Evolutionary conservation across 2,888 invertebrate species (phyloP).

Genomic region (Heteromurus nitidus): DNA sequence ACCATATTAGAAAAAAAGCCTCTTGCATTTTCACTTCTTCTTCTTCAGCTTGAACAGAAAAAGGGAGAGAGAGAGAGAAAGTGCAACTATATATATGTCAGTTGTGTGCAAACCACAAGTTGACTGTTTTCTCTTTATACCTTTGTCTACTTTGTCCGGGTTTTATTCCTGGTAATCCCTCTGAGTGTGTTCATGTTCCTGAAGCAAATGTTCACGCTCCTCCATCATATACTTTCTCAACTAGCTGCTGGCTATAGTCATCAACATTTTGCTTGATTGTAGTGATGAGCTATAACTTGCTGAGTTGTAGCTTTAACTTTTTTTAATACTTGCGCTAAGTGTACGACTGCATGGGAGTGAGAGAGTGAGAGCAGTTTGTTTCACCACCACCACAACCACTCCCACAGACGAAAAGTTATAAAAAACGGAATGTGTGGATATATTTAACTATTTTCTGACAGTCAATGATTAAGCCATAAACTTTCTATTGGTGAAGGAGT

Average conservation of each 20-base stretch:
- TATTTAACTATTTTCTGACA: conserved; percentile 52
- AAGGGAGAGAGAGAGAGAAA: background rate
- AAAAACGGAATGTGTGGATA: conserved; percentile 19
- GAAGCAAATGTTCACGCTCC: no score
- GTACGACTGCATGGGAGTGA: background rate
- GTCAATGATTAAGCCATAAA: conserved; percentile 55
- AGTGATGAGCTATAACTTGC: conserved; percentile 29
- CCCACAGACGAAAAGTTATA: conserved; percentile 12
- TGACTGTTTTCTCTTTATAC: background rate
- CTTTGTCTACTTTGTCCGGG: no score
- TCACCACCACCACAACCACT: background rate
- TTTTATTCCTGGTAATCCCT: no score
- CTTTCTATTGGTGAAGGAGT: conserved; percentile 24
- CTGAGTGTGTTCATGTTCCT: no score
- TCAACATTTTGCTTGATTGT: conserved; percentile 27
- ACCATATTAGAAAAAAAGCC: no score
- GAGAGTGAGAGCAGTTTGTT: background rate
- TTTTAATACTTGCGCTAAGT: conserved; percentile 4
- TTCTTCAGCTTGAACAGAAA: no score
- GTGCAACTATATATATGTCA: background rate
- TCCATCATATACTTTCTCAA: no score
- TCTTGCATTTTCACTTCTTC: background rate
- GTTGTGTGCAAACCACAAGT: background rate
- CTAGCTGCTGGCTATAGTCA: background rate
- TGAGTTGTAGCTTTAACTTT: conserved; percentile 46